Percentiles rank a stretch among this genome's conserved stretches.
Evolutionary conservation across 2,113 vertebrate species (phyloP).

Genomic region (Halcyon senegalensis): DNA sequence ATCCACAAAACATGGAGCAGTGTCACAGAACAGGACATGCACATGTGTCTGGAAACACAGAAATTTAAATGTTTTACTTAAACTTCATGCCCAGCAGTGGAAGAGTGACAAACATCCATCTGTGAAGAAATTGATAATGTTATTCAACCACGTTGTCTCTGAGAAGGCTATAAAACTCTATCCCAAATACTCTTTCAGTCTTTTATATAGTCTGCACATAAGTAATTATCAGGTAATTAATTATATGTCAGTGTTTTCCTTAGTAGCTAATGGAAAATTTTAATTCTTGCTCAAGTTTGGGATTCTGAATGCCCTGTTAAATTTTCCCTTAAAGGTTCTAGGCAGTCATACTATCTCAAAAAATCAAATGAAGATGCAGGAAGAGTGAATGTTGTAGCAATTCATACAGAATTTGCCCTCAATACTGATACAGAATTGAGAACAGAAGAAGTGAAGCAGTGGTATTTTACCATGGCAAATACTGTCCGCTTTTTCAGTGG

Average conservation of each 20-base stretch:
- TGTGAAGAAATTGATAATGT: neutral
- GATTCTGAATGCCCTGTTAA: neutral
- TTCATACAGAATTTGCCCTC: neutral
- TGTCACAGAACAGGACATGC: neutral
- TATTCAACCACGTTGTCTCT: neutral
- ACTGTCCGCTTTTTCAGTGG: neutral
- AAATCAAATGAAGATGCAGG: neutral
- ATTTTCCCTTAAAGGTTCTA: neutral
- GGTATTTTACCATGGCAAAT: neutral
- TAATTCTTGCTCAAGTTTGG: neutral
- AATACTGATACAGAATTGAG: neutral
- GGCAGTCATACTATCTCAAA: neutral
- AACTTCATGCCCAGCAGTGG: neutral
- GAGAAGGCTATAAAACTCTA: neutral
- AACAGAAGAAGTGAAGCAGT: neutral
- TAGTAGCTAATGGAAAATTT: neutral
- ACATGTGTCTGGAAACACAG: neutral
- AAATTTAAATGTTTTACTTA: neutral
- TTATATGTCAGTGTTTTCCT: neutral
- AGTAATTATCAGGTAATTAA: neutral
- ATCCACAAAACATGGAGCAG: accelerated
- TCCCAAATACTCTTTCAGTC: neutral
- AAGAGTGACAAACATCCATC: neutral
- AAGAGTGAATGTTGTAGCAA: neutral
- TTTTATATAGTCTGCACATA: neutral